Percentiles rank a stretch among this genome's conserved stretches.
phyloP scores from a whole-genome alignment of 2,888 invertebrate genomes.

The Trachelus iudaicus region DNA sequence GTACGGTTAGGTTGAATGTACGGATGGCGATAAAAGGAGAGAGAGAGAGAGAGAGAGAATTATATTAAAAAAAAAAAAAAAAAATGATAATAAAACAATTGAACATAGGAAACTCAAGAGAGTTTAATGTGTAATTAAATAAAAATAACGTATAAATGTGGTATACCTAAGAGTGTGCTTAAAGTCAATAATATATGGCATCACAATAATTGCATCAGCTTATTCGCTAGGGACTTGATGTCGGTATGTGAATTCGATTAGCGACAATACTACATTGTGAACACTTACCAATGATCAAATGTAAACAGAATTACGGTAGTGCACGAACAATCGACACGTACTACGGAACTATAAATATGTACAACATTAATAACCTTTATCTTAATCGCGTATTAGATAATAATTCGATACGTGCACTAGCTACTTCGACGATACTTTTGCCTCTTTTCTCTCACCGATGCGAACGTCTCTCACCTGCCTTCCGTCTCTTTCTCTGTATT shows the following conservation, averaged over 20 bases:
- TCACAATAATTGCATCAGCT: conserved; percentile 47
- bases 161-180: conserved; percentile 34
- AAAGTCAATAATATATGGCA: conserved; percentile 46
- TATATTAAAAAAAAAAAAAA: conserved; percentile 21
- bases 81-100: conserved; percentile 13
- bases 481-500: no score
- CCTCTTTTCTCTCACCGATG: no score
- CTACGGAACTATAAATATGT: conserved; percentile 44
- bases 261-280: conserved; percentile 28
- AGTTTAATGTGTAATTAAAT: conserved; percentile 45
- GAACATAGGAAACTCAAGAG: conserved; percentile 16
- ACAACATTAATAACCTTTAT: conserved; percentile 46
- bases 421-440: conserved; percentile 8
- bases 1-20: background rate
- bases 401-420: conserved; percentile 21
- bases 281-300: conserved; percentile 46
- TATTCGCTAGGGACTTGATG: conserved; percentile 38
- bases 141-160: conserved; percentile 46
- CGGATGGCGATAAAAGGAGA: background rate
- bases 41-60: no score
- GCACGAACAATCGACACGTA: conserved; percentile 45
- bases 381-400: conserved; percentile 19
- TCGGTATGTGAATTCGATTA: conserved; percentile 30
- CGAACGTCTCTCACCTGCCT: no score
- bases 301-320: conserved; percentile 40